A percentile compares a stretch with the other conserved stretches of the same genome.
phyloP scores from a whole-genome alignment of 2,113 vertebrate genomes.

The Thermophis baileyi region DNA sequence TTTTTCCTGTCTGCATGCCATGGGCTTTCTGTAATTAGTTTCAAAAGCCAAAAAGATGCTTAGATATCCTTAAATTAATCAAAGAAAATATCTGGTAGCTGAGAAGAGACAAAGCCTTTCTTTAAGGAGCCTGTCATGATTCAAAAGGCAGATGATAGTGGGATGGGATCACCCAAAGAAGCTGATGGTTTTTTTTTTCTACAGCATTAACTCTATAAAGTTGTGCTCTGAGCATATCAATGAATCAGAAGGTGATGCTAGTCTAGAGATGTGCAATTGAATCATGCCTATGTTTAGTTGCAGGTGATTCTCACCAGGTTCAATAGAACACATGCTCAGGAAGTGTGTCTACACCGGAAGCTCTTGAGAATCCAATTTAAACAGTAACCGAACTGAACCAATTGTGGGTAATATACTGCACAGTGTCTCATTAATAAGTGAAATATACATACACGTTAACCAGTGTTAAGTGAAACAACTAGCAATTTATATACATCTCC shows the following conservation, averaged over 20 bases:
- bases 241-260: background rate
- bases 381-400: slow-evolving; percentile 4
- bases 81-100: slow-evolving; percentile 1
- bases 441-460: slow-evolving; percentile 11
- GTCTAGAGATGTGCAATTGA: background rate
- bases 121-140: background rate
- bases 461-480: slow-evolving; percentile 11
- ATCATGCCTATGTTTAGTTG: background rate
- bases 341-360: background rate
- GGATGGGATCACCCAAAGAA: background rate
- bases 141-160: background rate
- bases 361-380: background rate
- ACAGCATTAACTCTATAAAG: background rate
- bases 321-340: background rate
- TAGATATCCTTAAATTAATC: background rate
- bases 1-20: background rate
- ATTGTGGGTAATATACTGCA: slow-evolving; percentile 1
- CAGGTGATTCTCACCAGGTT: background rate
- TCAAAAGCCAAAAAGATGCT: background rate
- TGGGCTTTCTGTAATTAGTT: background rate
- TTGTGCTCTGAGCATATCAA: background rate
- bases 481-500: slow-evolving; percentile 15
- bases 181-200: background rate
- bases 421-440: slow-evolving; percentile 20
- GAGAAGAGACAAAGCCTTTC: background rate